Evolutionary conservation across 1,140 invertebrate genomes (phyloP).

Genomic region (Trichoplusia ni): DNA sequence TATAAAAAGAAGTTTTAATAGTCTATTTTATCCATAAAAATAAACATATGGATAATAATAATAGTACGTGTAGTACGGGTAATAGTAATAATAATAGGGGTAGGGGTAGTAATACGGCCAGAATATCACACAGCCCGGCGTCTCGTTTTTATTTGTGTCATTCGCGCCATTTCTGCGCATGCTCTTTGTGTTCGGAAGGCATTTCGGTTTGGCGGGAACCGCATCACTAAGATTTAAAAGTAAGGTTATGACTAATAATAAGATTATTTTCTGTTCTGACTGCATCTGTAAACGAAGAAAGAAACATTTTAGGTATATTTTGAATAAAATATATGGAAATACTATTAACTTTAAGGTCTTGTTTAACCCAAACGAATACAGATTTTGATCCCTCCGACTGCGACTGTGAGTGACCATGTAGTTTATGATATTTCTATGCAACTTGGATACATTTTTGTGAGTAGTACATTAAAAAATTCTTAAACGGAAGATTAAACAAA

Average conservation of each 20-base stretch:
- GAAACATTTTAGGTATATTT: too few species aligned
- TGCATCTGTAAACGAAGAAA: neutral
- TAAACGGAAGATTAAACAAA: too few species aligned
- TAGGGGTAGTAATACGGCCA: conserved; percentile 8
- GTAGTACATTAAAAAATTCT: too few species aligned
- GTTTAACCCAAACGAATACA: too few species aligned
- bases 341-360: too few species aligned
- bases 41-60: conserved; percentile 27
- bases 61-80: neutral
- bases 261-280: neutral
- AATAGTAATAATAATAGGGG: conserved; percentile 1
- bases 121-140: neutral
- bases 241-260: neutral
- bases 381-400: too few species aligned
- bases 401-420: too few species aligned
- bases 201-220: neutral
- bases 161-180: neutral
- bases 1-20: too few species aligned
- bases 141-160: neutral
- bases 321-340: too few species aligned
- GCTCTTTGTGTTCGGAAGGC: neutral
- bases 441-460: too few species aligned
- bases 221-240: neutral
- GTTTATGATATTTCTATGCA: too few species aligned
- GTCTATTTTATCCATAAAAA: conserved; percentile 24